Conservation (phyloP, 35 echinoderm and acorn worm genomes). For the Lytechinus variegatus region DNA sequence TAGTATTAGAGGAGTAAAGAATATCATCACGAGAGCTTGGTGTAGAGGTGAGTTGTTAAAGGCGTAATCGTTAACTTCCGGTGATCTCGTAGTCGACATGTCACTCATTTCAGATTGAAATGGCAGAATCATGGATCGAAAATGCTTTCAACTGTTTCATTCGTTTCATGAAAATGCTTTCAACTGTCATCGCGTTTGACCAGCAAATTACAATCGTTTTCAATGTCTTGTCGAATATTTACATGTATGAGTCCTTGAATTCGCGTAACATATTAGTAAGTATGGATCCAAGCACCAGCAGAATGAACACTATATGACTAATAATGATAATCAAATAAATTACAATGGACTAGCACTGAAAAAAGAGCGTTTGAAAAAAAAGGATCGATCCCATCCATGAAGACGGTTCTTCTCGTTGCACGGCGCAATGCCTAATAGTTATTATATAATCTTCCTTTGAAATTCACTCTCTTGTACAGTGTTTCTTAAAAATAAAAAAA, state of each 20-base stretch:
- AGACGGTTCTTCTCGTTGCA: too few species aligned
- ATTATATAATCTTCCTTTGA: too few species aligned
- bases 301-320: neutral
- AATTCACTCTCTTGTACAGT: neutral
- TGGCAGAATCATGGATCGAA: neutral
- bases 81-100: neutral
- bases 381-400: too few species aligned
- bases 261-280: neutral
- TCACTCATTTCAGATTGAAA: neutral
- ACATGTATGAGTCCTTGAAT: neutral
- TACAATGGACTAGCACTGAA: neutral
- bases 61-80: neutral
- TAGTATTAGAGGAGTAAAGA: constrained; percentile 9
- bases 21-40: neutral
- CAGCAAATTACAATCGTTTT: neutral
- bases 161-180: too few species aligned
- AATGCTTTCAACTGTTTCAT: neutral
- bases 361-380: neutral
- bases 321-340: neutral
- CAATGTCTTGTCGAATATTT: neutral
- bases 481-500: neutral
- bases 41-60: neutral
- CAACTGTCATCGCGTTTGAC: neutral
- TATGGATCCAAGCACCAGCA: too few species aligned
- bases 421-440: too few species aligned